These are phyloP conservation scores for Luperina testacea DNA, from an alignment of 2,888 invertebrate genomes.

Conservation along the genomic window DNA sequence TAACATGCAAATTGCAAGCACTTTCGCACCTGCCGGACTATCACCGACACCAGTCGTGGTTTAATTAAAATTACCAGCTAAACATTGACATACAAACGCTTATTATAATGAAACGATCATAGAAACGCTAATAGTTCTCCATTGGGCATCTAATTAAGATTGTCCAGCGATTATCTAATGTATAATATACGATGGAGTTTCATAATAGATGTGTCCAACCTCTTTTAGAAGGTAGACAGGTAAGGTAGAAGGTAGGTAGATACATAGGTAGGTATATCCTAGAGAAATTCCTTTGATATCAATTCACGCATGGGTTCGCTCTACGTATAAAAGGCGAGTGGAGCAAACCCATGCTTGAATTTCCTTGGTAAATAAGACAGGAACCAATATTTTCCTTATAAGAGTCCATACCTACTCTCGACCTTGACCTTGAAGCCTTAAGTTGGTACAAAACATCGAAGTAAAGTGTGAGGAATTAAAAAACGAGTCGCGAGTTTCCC, in stretches of 20 bases:
- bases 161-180: not conserved
- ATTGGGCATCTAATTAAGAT: not conserved
- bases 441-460: not conserved
- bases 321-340: no score
- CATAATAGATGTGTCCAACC: not conserved
- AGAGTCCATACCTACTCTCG: not conserved
- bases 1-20: conserved; percentile 59
- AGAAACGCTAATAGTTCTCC: conserved; percentile 1
- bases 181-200: not conserved
- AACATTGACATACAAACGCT: not conserved
- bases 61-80: conserved; percentile 50
- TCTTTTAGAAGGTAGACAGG: not conserved
- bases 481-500: not conserved
- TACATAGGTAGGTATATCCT: not conserved
- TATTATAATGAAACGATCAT: conserved; percentile 8
- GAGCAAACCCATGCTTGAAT: not conserved
- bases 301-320: no score
- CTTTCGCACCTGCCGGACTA: conserved; percentile 41
- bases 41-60: conserved; percentile 50
- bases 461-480: not conserved
- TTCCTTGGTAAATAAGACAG: not conserved
- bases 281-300: not conserved
- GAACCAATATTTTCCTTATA: not conserved
- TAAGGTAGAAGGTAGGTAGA: not conserved
- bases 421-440: conserved; percentile 11